Evolutionary conservation across 1,140 invertebrate species (phyloP), one percentile per base, ranked within the genome.

Genomic region (Pseudobourletiella spinata): DNA sequence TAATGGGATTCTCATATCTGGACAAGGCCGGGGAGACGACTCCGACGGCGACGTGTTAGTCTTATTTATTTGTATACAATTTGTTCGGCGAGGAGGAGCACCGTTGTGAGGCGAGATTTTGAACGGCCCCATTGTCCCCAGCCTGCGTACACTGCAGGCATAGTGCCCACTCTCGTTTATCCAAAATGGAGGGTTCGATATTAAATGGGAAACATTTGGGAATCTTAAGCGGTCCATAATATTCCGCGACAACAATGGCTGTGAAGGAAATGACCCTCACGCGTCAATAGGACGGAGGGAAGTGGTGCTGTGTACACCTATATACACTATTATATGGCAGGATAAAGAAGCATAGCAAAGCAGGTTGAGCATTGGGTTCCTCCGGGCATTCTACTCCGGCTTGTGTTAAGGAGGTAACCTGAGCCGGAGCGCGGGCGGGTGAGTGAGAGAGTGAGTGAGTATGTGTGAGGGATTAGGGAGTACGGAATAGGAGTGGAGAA

Each of bases 201-300:
- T n/a, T n/a, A n/a, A n/a, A n/a, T n/a, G n/a, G n/a, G n/a, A n/a
- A n/a, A n/a, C n/a, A n/a, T n/a, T n/a, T n/a, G n/a, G n/a, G n/a
- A n/a, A n/a, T n/a, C n/a, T n/a, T n/a, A n/a, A n/a, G n/a, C n/a
- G n/a, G n/a, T n/a, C n/a, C n/a, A n/a, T n/a, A n/a, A n/a, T n/a
- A 39, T 39, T n/a, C n/a, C 11, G 35, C 35, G n/a, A 11, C n/a
- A 11, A 39, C 35, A 39, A 48, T 48, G 18, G 14, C 6, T 48
- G 6, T 48, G 11, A 48, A 18, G 11, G 48, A 51, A 51, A 51
- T 51, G 48, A 51, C 14, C 48, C 48, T 51, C 48, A 51, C 48
- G 48, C 28, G 48, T 51, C 48, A 51, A 51, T 51, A 8, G 48
- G 20, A 6, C 11, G 22, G 8, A 48, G 22, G 22, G 6, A 48